phyloP scores from a whole-genome alignment of 2,797 vertebrate species.

The Dicrostonyx torquatus region DNA sequence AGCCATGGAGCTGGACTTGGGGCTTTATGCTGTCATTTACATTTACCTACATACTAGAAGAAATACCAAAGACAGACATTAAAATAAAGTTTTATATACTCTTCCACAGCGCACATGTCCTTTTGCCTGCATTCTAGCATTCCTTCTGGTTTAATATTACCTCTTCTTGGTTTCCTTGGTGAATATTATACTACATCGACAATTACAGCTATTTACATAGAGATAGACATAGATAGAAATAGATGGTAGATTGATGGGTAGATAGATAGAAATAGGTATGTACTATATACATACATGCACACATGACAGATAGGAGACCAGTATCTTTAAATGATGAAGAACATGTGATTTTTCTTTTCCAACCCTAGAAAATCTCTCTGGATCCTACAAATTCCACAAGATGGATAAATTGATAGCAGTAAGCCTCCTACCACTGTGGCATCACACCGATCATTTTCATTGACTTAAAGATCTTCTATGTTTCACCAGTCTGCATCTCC shows the following conservation, averaged over 20 bases:
- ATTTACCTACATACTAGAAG: neutral
- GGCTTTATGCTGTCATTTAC: neutral
- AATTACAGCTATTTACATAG: neutral
- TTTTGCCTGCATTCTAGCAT: neutral
- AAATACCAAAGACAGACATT: neutral
- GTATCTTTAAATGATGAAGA: neutral
- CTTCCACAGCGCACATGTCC: neutral
- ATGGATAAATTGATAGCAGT: neutral
- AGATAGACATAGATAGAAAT: no score
- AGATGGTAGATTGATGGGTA: neutral
- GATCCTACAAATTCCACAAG: neutral
- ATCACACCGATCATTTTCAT: neutral
- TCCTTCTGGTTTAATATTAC: neutral
- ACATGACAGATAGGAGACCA: neutral
- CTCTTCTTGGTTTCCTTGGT: neutral
- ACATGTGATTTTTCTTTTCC: neutral
- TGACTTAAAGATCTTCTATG: neutral
- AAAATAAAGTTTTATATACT: neutral
- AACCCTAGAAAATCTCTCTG: neutral
- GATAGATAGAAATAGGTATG: no score
- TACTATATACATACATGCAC: neutral
- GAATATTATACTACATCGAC: neutral
- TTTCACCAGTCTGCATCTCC: neutral
- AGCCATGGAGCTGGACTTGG: neutral
- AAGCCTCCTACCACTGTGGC: neutral